Percentiles rank a stretch among this genome's conserved stretches.
phyloP scores from a whole-genome alignment of 1,140 invertebrate species.

The Temnothorax curvispinosus region DNA sequence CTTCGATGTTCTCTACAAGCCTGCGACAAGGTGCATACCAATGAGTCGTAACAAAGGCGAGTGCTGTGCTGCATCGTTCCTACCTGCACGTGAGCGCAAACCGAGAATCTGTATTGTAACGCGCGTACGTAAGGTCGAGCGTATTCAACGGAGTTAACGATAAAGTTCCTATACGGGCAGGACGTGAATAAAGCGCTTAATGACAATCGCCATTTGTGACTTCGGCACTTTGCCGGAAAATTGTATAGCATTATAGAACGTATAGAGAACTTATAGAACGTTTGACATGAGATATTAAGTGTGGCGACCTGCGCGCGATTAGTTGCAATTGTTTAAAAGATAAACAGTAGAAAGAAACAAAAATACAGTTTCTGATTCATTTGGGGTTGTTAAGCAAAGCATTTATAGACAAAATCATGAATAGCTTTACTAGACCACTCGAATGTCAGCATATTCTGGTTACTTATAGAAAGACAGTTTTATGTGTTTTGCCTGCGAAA shows the following conservation, averaged over 20 bases:
- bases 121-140: slow-evolving; percentile 28
- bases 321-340: slow-evolving; percentile 11
- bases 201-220: slow-evolving; percentile 51
- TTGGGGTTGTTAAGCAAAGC: not conserved
- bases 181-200: slow-evolving; percentile 46
- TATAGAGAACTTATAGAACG: not conserved
- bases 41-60: slow-evolving; percentile 41
- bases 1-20: not conserved
- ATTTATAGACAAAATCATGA: not conserved
- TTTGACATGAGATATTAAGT: slow-evolving; percentile 1
- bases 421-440: not conserved
- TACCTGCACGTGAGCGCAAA: slow-evolving; percentile 16
- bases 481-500: not conserved
- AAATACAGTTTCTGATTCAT: not conserved
- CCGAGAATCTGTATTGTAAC: slow-evolving; percentile 29
- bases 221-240: slow-evolving; percentile 17
- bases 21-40: slow-evolving; percentile 42
- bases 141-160: slow-evolving; percentile 43
- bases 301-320: not conserved
- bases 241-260: slow-evolving; percentile 2
- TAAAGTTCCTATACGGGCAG: slow-evolving; percentile 10
- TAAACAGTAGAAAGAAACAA: not conserved
- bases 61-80: not conserved
- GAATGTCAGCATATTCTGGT: not conserved
- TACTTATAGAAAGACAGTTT: not conserved